Conservation (phyloP, 2,113 vertebrate species). For the Pan troglodytes region NHGRI_mPanTro3-v2.1_pri NC_072403.2:168363501-168364000, state of each 20-base stretch:
- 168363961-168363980: not conserved
- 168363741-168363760: not conserved
- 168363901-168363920: not conserved
- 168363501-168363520: slow-evolving; percentile 51
- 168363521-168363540: slow-evolving; percentile 67
- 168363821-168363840: not conserved
- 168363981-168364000: not conserved
- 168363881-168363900: not conserved
- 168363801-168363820: not conserved
- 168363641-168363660: slow-evolving; percentile 68
- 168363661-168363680: not conserved
- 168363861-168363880: not conserved
- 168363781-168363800: not conserved
- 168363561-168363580: slow-evolving; percentile 73
- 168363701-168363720: not conserved
- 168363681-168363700: not conserved
- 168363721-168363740: not conserved
- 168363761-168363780: not conserved
- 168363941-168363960: not conserved
- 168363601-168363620: slow-evolving; percentile 63
- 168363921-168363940: accelerated
- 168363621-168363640: slow-evolving; percentile 55
- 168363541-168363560: slow-evolving; percentile 73
- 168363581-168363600: slow-evolving; percentile 70
- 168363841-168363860: not conserved